Conservation (phyloP, 92 coral and sea anemone species). For the Epizoanthus ramosus region DNA sequence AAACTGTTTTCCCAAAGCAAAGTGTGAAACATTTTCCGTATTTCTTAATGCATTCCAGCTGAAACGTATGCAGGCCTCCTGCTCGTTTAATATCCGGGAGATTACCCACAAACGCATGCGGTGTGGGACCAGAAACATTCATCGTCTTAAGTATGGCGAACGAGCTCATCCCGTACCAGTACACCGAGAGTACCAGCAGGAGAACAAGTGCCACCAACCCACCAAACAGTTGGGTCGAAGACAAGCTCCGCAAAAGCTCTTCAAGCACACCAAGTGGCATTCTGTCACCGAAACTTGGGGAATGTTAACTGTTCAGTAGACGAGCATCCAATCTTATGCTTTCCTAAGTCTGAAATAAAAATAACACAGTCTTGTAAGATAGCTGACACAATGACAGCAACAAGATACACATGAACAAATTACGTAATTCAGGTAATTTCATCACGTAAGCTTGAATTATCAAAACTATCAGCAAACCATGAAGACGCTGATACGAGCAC, state of each 20-base stretch:
- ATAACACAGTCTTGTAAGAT: no score
- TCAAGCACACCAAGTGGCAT: neutral
- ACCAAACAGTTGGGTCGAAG: neutral
- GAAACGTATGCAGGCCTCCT: constrained; percentile 21
- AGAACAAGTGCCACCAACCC: neutral
- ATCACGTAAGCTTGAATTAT: no score
- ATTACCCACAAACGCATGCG: constrained; percentile 22
- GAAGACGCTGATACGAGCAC: no score
- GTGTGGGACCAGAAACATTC: constrained; percentile 25
- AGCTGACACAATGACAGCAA: no score
- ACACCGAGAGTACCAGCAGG: neutral
- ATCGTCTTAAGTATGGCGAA: constrained; percentile 23
- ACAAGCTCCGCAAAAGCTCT: neutral
- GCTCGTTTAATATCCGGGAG: constrained; percentile 6
- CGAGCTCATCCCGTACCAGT: constrained; percentile 20
- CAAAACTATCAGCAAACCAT: no score
- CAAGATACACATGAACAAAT: no score
- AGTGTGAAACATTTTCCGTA: constrained; percentile 10
- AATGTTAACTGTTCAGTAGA: no score
- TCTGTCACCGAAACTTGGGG: no score
- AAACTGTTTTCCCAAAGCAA: constrained; percentile 13
- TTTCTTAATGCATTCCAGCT: constrained; percentile 13
- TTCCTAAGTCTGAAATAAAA: no score
- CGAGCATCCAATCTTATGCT: no score
- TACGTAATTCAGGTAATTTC: no score